These are phyloP conservation scores for Crocallis elinguaria DNA, from an alignment of 2,888 invertebrate species.

Conservation along the genomic window DNA sequence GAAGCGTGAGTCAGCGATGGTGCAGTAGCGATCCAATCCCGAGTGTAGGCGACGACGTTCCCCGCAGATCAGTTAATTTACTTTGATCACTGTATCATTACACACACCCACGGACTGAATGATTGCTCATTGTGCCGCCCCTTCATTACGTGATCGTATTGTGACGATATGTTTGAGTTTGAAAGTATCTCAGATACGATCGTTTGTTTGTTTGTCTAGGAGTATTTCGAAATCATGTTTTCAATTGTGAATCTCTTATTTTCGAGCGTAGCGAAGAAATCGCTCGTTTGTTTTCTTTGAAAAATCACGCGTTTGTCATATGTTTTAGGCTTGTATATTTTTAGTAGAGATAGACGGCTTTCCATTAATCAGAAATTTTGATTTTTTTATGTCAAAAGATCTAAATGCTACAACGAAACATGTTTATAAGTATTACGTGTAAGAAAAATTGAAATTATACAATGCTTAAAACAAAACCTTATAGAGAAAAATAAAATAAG, in stretches of 20 bases:
- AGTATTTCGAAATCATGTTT: slow-evolving; percentile 29
- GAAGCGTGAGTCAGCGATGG: slow-evolving; percentile 32
- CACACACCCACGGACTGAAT: slow-evolving; percentile 55
- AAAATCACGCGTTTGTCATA: not conserved
- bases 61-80: slow-evolving; percentile 53
- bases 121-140: slow-evolving; percentile 55
- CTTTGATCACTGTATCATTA: slow-evolving; percentile 55
- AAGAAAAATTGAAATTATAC: too few species aligned
- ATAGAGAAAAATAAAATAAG: too few species aligned
- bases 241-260: slow-evolving; percentile 30
- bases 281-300: slow-evolving; percentile 5
- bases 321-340: not conserved
- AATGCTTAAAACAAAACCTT: too few species aligned
- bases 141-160: slow-evolving; percentile 45
- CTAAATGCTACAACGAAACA: not conserved
- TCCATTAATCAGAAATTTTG: not conserved
- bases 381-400: too few species aligned
- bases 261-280: slow-evolving; percentile 9
- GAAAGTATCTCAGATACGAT: slow-evolving; percentile 35
- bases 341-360: slow-evolving; percentile 1
- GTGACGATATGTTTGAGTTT: slow-evolving; percentile 36
- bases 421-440: not conserved
- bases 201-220: slow-evolving; percentile 33
- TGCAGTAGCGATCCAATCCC: slow-evolving; percentile 31
- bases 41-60: slow-evolving; percentile 43